Conservation (phyloP, 2,888 invertebrate species). For the Drosophila antonietae region DNA sequence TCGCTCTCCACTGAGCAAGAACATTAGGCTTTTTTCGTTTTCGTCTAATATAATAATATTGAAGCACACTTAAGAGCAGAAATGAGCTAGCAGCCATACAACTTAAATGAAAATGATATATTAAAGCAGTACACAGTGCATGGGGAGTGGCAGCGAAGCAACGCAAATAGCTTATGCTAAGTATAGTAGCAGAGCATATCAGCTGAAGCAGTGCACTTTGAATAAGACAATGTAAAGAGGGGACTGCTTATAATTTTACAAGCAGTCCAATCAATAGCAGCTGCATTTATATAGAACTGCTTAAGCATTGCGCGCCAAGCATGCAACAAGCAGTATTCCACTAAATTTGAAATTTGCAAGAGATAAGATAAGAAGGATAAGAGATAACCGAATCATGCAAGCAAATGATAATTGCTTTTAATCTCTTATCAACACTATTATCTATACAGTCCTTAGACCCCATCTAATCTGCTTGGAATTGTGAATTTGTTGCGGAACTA, state of each 20-base stretch:
- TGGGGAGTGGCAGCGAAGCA: neutral
- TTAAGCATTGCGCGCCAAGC: neutral
- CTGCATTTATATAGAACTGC: neutral
- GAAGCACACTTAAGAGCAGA: no score
- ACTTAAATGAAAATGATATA: no score
- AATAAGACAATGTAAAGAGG: no score
- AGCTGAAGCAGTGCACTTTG: neutral
- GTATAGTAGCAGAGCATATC: neutral
- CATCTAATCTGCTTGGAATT: neutral
- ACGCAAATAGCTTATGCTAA: neutral
- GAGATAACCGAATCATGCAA: neutral
- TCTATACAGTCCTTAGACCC: neutral
- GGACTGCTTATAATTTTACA: neutral
- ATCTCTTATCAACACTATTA: neutral
- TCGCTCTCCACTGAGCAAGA: no score
- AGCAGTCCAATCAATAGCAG: neutral
- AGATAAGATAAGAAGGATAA: slow-evolving; percentile 6
- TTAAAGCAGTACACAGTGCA: neutral
- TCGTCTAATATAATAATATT: no score
- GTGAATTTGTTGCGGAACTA: neutral
- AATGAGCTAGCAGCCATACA: no score
- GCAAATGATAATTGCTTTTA: neutral
- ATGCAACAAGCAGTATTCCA: neutral
- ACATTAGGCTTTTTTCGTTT: no score
- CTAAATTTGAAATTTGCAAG: neutral